Evolutionary conservation across 2,888 invertebrate genomes (phyloP).

Genomic region (Chymomyza caudatula): DNA sequence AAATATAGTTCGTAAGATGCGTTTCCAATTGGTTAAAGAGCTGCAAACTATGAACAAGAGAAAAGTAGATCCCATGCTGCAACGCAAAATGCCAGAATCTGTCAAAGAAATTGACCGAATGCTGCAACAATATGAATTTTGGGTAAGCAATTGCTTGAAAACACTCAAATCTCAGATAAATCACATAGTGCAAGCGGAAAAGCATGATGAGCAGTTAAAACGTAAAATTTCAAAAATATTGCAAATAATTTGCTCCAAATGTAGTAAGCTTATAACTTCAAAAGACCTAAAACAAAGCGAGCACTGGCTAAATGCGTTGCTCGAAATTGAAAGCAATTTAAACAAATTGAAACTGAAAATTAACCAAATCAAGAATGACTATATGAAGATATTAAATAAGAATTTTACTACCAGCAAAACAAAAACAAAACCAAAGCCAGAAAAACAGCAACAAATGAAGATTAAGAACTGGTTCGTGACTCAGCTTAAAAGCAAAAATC

Average conservation of each 20-base stretch:
- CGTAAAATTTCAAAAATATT: no score
- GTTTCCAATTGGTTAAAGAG: conserved; percentile 11
- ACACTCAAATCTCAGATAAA: background rate
- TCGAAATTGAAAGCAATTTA: background rate
- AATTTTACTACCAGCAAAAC: no score
- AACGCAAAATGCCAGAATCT: no score
- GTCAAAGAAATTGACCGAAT: no score
- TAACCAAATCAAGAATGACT: background rate
- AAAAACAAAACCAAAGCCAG: background rate
- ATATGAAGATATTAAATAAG: background rate
- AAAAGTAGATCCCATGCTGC: no score
- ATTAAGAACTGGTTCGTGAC: background rate
- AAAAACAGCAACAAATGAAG: background rate
- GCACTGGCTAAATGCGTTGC: background rate
- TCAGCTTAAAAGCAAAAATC: background rate
- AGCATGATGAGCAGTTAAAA: no score
- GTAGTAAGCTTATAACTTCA: no score
- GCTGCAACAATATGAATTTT: background rate
- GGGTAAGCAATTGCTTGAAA: background rate
- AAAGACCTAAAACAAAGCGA: no score
- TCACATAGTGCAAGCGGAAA: background rate
- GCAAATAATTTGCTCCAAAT: no score
- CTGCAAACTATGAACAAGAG: conserved; percentile 3
- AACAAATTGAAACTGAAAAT: background rate
- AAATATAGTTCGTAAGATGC: conserved; percentile 13